Conservation (phyloP, 2,113 vertebrate genomes). For the Nannospalax galili region DNA sequence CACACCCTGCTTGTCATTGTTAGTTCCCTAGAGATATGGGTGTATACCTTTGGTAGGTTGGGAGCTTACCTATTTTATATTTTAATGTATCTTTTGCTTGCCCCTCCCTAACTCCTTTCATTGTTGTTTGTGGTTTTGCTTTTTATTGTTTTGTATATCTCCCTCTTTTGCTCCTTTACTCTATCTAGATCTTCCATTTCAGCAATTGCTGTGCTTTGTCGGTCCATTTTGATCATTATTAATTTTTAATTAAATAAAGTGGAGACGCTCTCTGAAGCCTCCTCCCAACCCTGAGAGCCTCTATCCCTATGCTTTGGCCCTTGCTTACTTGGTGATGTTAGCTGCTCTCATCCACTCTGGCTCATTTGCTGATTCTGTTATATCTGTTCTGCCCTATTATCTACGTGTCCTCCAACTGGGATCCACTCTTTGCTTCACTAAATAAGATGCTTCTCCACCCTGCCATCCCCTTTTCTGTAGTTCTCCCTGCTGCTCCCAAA, state of each 20-base stretch:
- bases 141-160: too few species aligned
- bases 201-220: not conserved
- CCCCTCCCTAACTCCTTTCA: too few species aligned
- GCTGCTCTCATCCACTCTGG: not conserved
- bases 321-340: not conserved
- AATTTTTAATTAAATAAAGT: not conserved
- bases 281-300: not conserved
- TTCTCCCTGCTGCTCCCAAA: too few species aligned
- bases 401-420: not conserved
- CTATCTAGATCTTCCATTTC: not conserved
- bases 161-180: not conserved
- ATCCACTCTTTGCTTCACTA: not conserved
- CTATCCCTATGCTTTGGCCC: not conserved
- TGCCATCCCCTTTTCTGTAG: not conserved
- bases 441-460: not conserved
- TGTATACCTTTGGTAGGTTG: not conserved
- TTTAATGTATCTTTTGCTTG: not conserved
- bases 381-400: not conserved
- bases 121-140: not conserved
- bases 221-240: not conserved
- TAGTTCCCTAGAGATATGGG: not conserved
- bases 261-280: not conserved
- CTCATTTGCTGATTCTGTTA: not conserved
- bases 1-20: not conserved
- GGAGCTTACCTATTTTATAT: not conserved